phyloP scores from a whole-genome alignment of 2,888 invertebrate genomes.

The Scaptomyza polygonia region DNA sequence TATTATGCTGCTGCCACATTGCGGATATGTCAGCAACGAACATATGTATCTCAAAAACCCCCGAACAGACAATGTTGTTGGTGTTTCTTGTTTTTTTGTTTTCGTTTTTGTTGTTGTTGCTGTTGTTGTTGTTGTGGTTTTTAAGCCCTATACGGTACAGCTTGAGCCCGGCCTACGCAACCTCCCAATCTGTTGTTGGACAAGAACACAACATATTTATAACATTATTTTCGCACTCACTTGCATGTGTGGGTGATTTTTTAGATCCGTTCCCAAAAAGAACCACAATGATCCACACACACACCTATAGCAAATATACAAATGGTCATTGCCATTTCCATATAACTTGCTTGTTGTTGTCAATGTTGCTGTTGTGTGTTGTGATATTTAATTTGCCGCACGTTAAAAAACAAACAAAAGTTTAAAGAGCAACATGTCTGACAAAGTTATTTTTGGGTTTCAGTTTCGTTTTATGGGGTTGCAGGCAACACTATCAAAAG shows the following conservation, averaged over 20 bases:
- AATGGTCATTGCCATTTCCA: constrained; percentile 45
- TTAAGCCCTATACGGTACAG: constrained; percentile 59
- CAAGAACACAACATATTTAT: constrained; percentile 69
- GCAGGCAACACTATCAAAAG: constrained; percentile 31
- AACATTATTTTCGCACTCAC: constrained; percentile 75
- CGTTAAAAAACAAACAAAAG: constrained; percentile 77
- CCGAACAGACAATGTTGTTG: constrained; percentile 53
- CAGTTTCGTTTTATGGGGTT: constrained; percentile 50
- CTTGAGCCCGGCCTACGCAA: constrained; percentile 52
- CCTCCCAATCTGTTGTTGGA: constrained; percentile 47
- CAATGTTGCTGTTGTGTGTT: constrained; percentile 35
- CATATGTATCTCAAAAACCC: constrained; percentile 73
- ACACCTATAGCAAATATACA: constrained; percentile 2
- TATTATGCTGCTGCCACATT: constrained; percentile 79
- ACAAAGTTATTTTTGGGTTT: constrained; percentile 51
- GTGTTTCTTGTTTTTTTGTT: constrained; percentile 19
- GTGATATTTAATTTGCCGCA: constrained; percentile 71
- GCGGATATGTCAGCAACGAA: constrained; percentile 78
- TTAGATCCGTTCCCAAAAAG: constrained; percentile 9
- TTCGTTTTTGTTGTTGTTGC: constrained; percentile 1
- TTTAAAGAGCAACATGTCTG: constrained; percentile 59
- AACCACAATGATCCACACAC: background rate
- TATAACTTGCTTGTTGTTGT: constrained; percentile 66
- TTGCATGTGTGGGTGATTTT: constrained; percentile 40
- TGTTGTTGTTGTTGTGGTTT: constrained; percentile 25